Percentiles rank a stretch among this genome's conserved stretches.
Evolutionary conservation across 2,888 invertebrate genomes (phyloP).

Genomic region (Chironomus tentans): DNA sequence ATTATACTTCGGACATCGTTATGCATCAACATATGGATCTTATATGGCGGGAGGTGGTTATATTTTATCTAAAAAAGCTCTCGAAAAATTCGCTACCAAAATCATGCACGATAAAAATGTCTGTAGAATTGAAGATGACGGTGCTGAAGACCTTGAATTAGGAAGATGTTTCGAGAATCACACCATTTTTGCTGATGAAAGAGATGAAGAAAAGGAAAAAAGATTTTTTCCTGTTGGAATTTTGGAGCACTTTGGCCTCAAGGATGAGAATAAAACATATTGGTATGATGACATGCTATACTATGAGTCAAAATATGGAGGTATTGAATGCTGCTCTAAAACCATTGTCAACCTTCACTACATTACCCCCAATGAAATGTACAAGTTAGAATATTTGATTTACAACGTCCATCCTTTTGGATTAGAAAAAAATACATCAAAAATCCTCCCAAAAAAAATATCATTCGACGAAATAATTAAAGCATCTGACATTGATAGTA

Average conservation of each 20-base stretch:
- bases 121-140: conserved; percentile 59
- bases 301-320: conserved; percentile 46
- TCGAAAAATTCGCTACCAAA: conserved; percentile 65
- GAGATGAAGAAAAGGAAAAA: conserved; percentile 74
- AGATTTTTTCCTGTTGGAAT: conserved; percentile 52
- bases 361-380: conserved; percentile 83
- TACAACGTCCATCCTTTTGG: conserved; percentile 85
- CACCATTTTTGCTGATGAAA: conserved; percentile 30
- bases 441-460: conserved; percentile 30
- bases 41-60: conserved; percentile 91
- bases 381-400: conserved; percentile 86
- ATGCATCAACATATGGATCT: not conserved
- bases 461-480: conserved; percentile 8
- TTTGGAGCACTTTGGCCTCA: not conserved
- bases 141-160: conserved; percentile 88
- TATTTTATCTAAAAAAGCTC: conserved; percentile 76
- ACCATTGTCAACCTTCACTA: conserved; percentile 93
- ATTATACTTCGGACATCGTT: conserved; percentile 67
- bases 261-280: not conserved
- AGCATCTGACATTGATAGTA: not conserved
- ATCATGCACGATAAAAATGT: conserved; percentile 55
- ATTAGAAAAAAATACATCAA: conserved; percentile 36
- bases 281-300: not conserved
- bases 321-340: conserved; percentile 81
- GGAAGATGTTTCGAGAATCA: conserved; percentile 47